These are phyloP conservation scores for Alcedo atthis DNA, from an alignment of 2,797 vertebrate genomes.

Conservation along the genomic window DNA sequence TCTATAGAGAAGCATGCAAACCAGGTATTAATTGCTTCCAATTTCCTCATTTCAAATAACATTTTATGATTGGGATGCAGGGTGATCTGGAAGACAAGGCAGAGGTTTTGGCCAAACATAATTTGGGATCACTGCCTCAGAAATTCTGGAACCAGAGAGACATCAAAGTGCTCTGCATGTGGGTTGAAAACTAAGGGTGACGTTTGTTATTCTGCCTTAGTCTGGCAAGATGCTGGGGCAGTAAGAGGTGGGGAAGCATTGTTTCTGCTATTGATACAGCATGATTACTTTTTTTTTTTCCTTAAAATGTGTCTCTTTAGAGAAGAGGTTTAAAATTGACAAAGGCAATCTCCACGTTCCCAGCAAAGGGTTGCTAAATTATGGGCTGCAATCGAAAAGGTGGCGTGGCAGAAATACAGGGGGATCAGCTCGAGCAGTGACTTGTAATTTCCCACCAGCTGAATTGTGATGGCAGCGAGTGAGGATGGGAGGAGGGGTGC, in stretches of 20 bases:
- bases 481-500: neutral
- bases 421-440: neutral
- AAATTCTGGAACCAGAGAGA: slow-evolving; percentile 26
- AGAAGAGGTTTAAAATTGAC: slow-evolving; percentile 8
- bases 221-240: slow-evolving; percentile 48
- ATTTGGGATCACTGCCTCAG: neutral
- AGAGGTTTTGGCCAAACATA: slow-evolving; percentile 40
- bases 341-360: slow-evolving; percentile 4
- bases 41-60: slow-evolving; percentile 8
- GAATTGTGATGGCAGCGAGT: neutral
- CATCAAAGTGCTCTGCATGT: slow-evolving; percentile 15
- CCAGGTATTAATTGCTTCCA: neutral
- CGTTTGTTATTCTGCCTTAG: slow-evolving; percentile 58
- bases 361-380: slow-evolving; percentile 44
- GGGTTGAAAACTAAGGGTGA: slow-evolving; percentile 34
- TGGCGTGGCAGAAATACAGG: neutral
- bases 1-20: neutral
- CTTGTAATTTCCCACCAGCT: neutral
- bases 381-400: neutral
- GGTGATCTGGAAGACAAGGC: slow-evolving; percentile 12
- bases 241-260: slow-evolving; percentile 31
- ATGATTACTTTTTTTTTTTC: neutral
- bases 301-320: neutral
- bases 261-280: slow-evolving; percentile 36
- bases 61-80: neutral